phyloP scores from a whole-genome alignment of 2,113 vertebrate genomes.

The Micronisus gabar region DNA sequence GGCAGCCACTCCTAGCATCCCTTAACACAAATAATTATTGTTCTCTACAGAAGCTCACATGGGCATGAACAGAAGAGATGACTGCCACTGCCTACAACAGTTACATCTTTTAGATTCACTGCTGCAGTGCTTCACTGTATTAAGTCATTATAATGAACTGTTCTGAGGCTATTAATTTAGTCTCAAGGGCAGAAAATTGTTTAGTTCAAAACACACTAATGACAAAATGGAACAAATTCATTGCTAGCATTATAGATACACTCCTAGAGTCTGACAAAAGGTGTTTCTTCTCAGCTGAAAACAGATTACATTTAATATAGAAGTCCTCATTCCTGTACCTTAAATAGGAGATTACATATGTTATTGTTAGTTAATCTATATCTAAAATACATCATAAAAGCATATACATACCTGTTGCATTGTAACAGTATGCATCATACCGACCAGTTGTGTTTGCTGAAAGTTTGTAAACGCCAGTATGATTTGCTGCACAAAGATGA shows the following conservation, averaged over 20 bases:
- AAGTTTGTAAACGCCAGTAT: constrained; percentile 73
- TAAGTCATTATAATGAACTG: background rate
- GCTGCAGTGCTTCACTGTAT: background rate
- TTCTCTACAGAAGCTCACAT: background rate
- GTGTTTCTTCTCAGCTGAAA: background rate
- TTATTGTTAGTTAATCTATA: background rate
- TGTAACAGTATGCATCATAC: constrained; percentile 85
- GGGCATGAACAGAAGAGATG: background rate
- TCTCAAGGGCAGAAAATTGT: background rate
- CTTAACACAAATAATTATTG: background rate
- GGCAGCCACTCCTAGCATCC: background rate
- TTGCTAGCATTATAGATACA: background rate
- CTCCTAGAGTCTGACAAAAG: background rate
- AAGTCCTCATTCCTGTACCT: background rate
- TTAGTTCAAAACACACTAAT: background rate
- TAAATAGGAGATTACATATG: background rate
- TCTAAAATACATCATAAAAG: background rate
- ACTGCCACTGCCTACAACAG: background rate
- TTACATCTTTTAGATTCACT: background rate
- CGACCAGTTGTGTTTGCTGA: background rate
- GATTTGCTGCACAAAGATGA: constrained; percentile 77
- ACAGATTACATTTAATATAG: background rate
- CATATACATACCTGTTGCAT: constrained; percentile 75
- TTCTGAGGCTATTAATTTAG: background rate
- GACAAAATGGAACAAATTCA: background rate